phyloP scores from a whole-genome alignment of 2,797 vertebrate species.

The Gymnodraco acuticeps region DNA sequence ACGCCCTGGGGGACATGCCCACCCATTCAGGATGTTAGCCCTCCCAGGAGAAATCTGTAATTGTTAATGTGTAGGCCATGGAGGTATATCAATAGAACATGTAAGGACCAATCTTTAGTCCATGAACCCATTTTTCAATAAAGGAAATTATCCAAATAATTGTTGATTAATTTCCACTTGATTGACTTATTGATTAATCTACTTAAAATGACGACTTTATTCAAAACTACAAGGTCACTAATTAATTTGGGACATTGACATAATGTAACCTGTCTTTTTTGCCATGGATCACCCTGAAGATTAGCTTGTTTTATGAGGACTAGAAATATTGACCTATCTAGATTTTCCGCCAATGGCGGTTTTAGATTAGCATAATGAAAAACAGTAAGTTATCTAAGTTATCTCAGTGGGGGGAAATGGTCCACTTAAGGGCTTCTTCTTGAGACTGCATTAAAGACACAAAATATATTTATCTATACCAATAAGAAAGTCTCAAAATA shows the following conservation, averaged over 20 bases:
- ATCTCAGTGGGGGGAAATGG: not conserved
- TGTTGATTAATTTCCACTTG: not conserved
- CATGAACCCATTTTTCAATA: not conserved
- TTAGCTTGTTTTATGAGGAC: not conserved
- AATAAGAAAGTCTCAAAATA: constrained; percentile 13
- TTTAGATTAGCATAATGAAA: not conserved
- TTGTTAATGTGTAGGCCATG: too few relatives aligned
- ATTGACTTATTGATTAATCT: not conserved
- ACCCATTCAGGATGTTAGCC: too few relatives aligned
- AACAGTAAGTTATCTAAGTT: not conserved
- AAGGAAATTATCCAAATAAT: not conserved
- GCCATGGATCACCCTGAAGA: not conserved
- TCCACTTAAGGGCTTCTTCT: constrained; percentile 14
- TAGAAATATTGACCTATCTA: too few relatives aligned
- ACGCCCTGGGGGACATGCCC: too few relatives aligned
- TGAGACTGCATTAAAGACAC: constrained; percentile 8
- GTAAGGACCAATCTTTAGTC: too few relatives aligned
- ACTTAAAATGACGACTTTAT: not conserved
- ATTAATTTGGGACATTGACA: not conserved
- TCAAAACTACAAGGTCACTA: not conserved
- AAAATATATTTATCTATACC: constrained; percentile 18
- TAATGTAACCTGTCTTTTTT: not conserved
- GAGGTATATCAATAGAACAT: too few relatives aligned
- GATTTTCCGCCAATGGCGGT: not conserved
- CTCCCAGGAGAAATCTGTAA: too few relatives aligned